phyloP scores from a whole-genome alignment of 2,797 vertebrate species.

The Octomys mimax region DNA sequence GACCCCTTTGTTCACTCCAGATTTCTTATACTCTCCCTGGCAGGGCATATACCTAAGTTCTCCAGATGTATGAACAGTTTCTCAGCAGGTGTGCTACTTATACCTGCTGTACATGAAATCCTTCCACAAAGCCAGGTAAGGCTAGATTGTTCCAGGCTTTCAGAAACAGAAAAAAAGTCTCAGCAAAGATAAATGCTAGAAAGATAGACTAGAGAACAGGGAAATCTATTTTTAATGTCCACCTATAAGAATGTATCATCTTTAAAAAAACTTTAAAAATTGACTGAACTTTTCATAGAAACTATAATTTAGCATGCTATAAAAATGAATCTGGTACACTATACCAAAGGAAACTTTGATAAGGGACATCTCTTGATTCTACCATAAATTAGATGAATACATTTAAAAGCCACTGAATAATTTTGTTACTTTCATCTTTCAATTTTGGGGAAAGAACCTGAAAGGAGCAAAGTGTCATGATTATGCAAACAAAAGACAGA shows the following conservation, averaged over 20 bases:
- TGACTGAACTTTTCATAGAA: slow-evolving; percentile 71
- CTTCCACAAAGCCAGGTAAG: slow-evolving; percentile 73
- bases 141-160: slow-evolving; percentile 69
- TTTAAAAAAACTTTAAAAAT: slow-evolving; percentile 61
- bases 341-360: slow-evolving; percentile 65
- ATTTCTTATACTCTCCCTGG: slow-evolving; percentile 53
- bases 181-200: slow-evolving; percentile 73
- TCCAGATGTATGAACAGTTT: slow-evolving; percentile 74
- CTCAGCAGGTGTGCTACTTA: slow-evolving; percentile 80
- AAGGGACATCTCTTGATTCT: slow-evolving; percentile 58
- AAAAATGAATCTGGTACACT: slow-evolving; percentile 45
- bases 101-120: slow-evolving; percentile 77
- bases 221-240: not conserved
- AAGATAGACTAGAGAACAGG: slow-evolving; percentile 62
- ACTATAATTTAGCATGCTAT: slow-evolving; percentile 49
- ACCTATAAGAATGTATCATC: slow-evolving; percentile 65
- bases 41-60: not conserved
- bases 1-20: slow-evolving; percentile 26
- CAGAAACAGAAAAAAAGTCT: slow-evolving; percentile 63
- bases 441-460: slow-evolving; percentile 22
- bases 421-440: slow-evolving; percentile 28
- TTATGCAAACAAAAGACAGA: slow-evolving; percentile 14
- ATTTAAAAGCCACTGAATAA: slow-evolving; percentile 42
- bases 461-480: slow-evolving; percentile 48
- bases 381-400: slow-evolving; percentile 57